phyloP scores from a whole-genome alignment of 2,797 vertebrate species.

The Holocentrus rufus region DNA sequence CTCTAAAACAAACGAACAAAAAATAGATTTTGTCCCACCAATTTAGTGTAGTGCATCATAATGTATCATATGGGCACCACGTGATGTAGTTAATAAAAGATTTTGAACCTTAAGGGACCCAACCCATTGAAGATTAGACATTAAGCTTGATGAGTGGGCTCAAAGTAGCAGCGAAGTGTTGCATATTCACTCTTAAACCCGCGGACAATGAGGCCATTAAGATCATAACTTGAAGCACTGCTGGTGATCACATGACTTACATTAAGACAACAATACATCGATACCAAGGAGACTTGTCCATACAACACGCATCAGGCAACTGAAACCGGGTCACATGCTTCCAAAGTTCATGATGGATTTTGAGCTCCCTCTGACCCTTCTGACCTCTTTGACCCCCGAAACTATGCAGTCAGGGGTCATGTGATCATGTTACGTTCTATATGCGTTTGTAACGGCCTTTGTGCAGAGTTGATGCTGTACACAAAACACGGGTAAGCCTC shows the following conservation, averaged over 20 bases:
- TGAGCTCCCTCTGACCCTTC: not conserved
- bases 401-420: not conserved
- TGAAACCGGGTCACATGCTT: slow-evolving; percentile 58
- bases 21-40: too few relatives aligned
- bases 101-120: not conserved
- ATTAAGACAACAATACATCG: slow-evolving; percentile 25
- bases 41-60: too few relatives aligned
- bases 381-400: not conserved
- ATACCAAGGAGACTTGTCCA: slow-evolving; percentile 26
- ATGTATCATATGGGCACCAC: not conserved
- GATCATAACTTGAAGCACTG: not conserved
- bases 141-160: slow-evolving; percentile 13
- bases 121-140: not conserved
- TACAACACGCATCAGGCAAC: not conserved
- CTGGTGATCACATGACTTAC: slow-evolving; percentile 52
- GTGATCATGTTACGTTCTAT: too few relatives aligned
- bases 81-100: not conserved
- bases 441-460: too few relatives aligned
- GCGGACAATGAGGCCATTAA: slow-evolving; percentile 23
- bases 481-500: too few relatives aligned
- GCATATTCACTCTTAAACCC: not conserved
- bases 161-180: slow-evolving; percentile 20
- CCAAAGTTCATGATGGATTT: not conserved
- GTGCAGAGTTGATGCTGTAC: too few relatives aligned
- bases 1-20: too few relatives aligned